phyloP scores from a whole-genome alignment of 2,888 invertebrate genomes.

The Macrophya alboannulata region DNA sequence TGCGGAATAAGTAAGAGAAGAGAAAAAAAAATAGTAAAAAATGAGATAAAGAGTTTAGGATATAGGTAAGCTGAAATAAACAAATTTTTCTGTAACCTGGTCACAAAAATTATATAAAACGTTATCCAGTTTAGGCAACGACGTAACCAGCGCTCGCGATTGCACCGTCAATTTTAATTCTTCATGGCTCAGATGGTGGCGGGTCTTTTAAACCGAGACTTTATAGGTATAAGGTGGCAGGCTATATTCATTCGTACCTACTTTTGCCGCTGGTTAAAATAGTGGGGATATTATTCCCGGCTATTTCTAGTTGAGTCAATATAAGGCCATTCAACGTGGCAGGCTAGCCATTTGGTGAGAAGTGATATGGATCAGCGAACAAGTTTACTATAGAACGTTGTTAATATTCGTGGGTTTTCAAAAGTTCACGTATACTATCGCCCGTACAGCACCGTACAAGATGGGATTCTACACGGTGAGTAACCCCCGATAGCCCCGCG shows the following conservation, averaged over 20 bases:
- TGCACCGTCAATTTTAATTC: constrained; percentile 39
- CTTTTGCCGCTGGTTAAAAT: background rate
- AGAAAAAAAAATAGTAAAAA: too few relatives aligned
- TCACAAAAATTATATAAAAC: constrained; percentile 29
- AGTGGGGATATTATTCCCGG: constrained; percentile 40
- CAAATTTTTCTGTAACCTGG: background rate
- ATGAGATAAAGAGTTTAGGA: too few relatives aligned
- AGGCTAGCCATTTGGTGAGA: constrained; percentile 73
- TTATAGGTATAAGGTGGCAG: background rate
- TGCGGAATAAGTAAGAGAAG: too few relatives aligned
- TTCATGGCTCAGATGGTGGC: constrained; percentile 34
- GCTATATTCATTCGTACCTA: background rate
- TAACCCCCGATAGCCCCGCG: background rate
- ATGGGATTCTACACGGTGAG: constrained; percentile 34
- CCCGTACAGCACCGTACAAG: background rate
- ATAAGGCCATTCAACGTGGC: constrained; percentile 72
- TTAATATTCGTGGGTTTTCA: background rate
- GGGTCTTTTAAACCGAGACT: constrained; percentile 36
- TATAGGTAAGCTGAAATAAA: background rate
- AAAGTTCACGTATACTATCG: background rate
- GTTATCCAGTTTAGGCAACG: constrained; percentile 21
- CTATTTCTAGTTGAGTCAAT: constrained; percentile 70
- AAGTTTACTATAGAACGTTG: constrained; percentile 27
- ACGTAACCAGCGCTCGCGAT: background rate
- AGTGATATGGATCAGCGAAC: constrained; percentile 69